Percentiles rank a stretch among this genome's conserved stretches.
Evolutionary conservation across 2,888 invertebrate genomes (phyloP).

Genomic region (Mythimna vitellina): DNA sequence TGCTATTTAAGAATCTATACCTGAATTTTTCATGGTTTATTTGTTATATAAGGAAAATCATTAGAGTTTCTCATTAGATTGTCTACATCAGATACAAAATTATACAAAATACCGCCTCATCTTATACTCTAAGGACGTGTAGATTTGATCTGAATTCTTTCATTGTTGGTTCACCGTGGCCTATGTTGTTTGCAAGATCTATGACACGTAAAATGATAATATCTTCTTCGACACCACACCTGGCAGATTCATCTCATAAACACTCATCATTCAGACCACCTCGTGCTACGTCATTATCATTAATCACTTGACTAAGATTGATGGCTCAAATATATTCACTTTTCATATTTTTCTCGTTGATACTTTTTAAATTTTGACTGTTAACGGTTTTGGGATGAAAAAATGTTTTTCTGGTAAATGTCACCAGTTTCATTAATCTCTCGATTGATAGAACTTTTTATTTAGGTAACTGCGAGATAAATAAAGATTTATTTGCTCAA

Average conservation of each 20-base stretch:
- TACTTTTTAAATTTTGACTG: conserved; percentile 37
- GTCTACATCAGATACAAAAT: not conserved
- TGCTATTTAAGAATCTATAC: not conserved
- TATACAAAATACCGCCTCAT: not conserved
- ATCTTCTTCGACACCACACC: conserved; percentile 43
- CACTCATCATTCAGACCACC: conserved; percentile 62
- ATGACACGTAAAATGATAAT: conserved; percentile 24
- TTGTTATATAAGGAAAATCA: too few relatives aligned
- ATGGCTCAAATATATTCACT: conserved; percentile 67
- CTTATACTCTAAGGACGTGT: not conserved
- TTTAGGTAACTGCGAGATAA: not conserved
- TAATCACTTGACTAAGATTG: conserved; percentile 72
- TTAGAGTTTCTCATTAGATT: too few relatives aligned
- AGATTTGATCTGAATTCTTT: conserved; percentile 13
- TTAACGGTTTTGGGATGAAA: conserved; percentile 8
- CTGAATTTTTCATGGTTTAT: not conserved
- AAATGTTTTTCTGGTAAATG: not conserved
- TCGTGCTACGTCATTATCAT: conserved; percentile 66
- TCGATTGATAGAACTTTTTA: not conserved
- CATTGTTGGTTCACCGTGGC: not conserved
- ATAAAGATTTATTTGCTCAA: not conserved
- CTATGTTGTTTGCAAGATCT: conserved; percentile 25
- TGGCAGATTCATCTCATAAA: conserved; percentile 52
- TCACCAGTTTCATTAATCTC: not conserved
- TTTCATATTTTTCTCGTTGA: conserved; percentile 62